Percentiles rank a stretch among this genome's conserved stretches.
These are phyloP conservation scores for Acleris sparsana DNA, from an alignment of 2,888 invertebrate species.

Conservation along the genomic window DNA sequence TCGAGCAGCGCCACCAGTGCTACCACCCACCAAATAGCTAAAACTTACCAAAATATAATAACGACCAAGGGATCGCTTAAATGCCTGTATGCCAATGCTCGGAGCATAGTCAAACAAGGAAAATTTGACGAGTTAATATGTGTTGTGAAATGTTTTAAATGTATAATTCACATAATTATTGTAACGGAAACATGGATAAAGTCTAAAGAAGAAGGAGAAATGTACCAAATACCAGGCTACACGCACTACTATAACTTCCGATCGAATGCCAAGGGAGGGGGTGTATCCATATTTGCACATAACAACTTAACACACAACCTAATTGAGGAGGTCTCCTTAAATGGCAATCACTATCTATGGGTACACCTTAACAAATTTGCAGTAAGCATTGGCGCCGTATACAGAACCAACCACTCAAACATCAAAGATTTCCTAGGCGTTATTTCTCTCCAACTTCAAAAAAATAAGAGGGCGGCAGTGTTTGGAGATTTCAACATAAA, in stretches of 20 bases:
- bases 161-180: neutral
- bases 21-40: neutral
- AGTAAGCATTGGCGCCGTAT: conserved; percentile 11
- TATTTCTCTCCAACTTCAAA: conserved; percentile 12
- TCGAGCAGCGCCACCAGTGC: neutral
- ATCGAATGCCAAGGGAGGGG: too few species aligned
- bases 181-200: conserved; percentile 9
- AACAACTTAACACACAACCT: conserved; percentile 40
- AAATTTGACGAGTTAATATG: neutral
- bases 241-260: conserved; percentile 41
- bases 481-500: conserved; percentile 5
- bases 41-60: conserved; percentile 1
- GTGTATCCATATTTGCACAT: conserved; percentile 37
- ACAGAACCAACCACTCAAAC: conserved; percentile 25
- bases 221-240: conserved; percentile 35
- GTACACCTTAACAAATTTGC: conserved; percentile 37
- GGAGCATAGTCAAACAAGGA: conserved; percentile 1
- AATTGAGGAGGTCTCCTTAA: conserved; percentile 31
- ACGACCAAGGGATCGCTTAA: conserved; percentile 1
- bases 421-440: conserved; percentile 17
- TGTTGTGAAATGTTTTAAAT: neutral
- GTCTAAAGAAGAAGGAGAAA: neutral
- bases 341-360: conserved; percentile 40
- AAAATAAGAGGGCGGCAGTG: conserved; percentile 11
- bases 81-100: conserved; percentile 6